phyloP scores from a whole-genome alignment of 1,140 invertebrate genomes.

The Metopolophium dirhodum region DNA sequence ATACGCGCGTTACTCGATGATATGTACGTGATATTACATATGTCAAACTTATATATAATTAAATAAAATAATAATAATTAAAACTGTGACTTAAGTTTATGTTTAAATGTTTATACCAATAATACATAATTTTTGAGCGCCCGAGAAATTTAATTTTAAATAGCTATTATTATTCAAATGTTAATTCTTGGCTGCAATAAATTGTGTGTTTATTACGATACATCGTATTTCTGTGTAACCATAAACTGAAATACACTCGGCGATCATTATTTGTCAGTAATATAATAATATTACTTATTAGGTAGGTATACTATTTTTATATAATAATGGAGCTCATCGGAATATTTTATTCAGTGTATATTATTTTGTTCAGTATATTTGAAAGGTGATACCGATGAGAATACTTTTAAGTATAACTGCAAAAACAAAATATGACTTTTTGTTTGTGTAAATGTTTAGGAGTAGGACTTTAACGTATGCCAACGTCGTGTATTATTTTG shows the following conservation, averaged over 20 bases:
- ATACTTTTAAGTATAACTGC: not conserved
- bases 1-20: not conserved
- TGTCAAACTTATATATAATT: not conserved
- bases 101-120: not conserved
- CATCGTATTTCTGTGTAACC: not conserved
- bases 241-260: not conserved
- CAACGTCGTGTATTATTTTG: not conserved
- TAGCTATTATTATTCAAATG: not conserved
- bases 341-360: not conserved
- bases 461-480: not conserved
- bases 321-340: not conserved
- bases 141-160: not conserved
- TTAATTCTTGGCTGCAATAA: not conserved
- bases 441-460: constrained; percentile 1
- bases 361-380: not conserved
- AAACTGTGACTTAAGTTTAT: not conserved
- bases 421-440: constrained; percentile 8
- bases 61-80: not conserved
- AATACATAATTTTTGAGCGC: not conserved
- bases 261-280: not conserved
- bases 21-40: not conserved
- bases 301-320: not conserved
- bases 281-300: not conserved
- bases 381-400: not conserved
- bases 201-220: not conserved